phyloP scores from a whole-genome alignment of 2,797 vertebrate species.

The Megalops cyprinoides region DNA sequence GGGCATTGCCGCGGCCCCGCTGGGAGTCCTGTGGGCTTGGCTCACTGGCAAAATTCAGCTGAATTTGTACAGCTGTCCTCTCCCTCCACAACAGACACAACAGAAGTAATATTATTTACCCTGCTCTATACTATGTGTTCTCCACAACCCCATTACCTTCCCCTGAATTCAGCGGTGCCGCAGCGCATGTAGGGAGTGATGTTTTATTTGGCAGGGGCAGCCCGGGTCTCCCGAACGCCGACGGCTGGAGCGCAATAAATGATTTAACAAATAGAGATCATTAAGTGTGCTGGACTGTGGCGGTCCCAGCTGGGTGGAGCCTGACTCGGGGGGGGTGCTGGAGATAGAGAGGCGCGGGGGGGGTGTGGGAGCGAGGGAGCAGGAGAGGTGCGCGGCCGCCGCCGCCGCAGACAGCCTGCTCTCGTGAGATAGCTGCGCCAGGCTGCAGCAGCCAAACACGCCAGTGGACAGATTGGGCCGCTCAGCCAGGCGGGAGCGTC shows the following conservation, averaged over 20 bases:
- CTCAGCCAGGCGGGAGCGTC: not conserved
- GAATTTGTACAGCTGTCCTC: not conserved
- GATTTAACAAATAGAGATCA: not conserved
- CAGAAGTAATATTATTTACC: no score
- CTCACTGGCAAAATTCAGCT: no score
- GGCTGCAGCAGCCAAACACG: not conserved
- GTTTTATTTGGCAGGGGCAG: not conserved
- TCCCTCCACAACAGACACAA: not conserved
- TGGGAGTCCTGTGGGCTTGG: not conserved
- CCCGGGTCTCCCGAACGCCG: not conserved
- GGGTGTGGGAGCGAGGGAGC: no score
- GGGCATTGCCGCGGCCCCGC: not conserved
- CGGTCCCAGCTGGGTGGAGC: not conserved
- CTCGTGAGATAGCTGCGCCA: constrained; percentile 1
- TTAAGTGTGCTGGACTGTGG: not conserved
- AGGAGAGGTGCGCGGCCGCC: not conserved
- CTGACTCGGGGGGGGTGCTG: not conserved
- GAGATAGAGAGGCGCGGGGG: no score
- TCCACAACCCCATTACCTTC: not conserved
- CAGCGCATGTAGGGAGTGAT: not conserved
- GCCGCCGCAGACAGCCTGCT: constrained; percentile 21
- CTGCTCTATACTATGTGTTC: not conserved
- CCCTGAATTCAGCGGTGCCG: not conserved
- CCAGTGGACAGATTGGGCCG: not conserved
- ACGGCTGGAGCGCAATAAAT: not conserved